phyloP scores from a whole-genome alignment of 2,113 vertebrate genomes.

The Chionodraco myersi region DNA sequence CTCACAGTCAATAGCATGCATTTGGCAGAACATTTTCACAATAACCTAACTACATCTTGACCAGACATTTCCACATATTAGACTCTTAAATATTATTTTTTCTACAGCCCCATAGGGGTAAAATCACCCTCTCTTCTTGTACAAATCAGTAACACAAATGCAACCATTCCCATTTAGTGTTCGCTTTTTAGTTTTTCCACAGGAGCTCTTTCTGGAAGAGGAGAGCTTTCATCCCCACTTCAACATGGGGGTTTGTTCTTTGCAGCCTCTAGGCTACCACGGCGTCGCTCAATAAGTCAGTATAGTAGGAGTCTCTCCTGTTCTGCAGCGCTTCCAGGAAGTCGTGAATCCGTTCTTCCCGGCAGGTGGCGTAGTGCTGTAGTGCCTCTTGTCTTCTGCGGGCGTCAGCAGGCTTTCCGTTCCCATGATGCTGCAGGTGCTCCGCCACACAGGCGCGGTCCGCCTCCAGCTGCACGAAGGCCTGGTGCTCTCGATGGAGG shows the following conservation, averaged over 20 bases:
- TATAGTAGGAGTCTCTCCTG: conserved; percentile 89
- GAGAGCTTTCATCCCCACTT: conserved; percentile 46
- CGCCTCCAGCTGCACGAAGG: conserved; percentile 88
- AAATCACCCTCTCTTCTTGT: conserved; percentile 63
- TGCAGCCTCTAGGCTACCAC: conserved; percentile 76
- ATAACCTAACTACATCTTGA: conserved; percentile 70
- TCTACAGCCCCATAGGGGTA: conserved; percentile 83
- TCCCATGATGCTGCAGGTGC: conserved; percentile 83
- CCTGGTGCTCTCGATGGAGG: conserved; percentile 88
- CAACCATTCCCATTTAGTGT: conserved; percentile 34
- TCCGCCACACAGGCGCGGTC: conserved; percentile 88
- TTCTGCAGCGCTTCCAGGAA: conserved; percentile 90
- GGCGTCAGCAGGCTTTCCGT: conserved; percentile 83
- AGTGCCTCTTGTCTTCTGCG: conserved; percentile 84
- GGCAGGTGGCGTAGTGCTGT: conserved; percentile 82
- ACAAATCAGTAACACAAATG: conserved; percentile 65
- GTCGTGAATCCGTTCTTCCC: conserved; percentile 90
- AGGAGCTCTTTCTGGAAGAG: conserved; percentile 63
- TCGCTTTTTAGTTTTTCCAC: conserved; percentile 52
- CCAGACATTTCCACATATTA: conserved; percentile 65
- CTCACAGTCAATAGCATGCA: conserved; percentile 57
- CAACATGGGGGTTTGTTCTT: conserved; percentile 32
- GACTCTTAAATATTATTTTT: conserved; percentile 72
- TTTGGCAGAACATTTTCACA: conserved; percentile 53
- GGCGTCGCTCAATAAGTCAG: conserved; percentile 66